Evolutionary conservation across 2,888 invertebrate species (phyloP).

Genomic region (Geotrupes spiniger): DNA sequence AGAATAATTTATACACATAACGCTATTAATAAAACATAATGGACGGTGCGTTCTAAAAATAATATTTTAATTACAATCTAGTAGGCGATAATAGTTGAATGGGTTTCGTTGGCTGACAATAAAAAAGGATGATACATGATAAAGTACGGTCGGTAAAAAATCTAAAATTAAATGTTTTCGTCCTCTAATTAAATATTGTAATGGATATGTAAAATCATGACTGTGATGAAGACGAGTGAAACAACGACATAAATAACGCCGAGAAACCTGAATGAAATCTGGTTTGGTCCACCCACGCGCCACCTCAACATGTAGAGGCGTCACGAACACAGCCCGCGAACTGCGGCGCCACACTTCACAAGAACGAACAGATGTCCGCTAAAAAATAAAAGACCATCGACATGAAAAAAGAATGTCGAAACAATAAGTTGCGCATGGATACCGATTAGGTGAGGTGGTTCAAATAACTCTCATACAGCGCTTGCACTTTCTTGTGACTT

Average conservation of each 20-base stretch:
- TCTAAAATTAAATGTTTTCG: conserved; percentile 13
- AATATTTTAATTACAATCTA: no score
- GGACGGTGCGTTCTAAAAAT: no score
- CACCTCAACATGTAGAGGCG: conserved; percentile 32
- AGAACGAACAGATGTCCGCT: conserved; percentile 34
- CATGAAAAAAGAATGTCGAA: conserved; percentile 13
- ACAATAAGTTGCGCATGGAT: conserved; percentile 4
- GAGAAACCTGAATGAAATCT: conserved; percentile 43
- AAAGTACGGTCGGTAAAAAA: background rate
- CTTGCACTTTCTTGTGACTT: background rate
- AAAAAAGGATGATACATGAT: background rate
- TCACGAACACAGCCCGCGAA: conserved; percentile 29
- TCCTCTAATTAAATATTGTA: conserved; percentile 28
- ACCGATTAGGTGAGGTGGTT: conserved; percentile 1
- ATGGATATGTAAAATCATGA: conserved; percentile 27
- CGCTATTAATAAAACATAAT: no score
- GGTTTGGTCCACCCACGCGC: conserved; percentile 42
- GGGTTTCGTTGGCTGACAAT: no score
- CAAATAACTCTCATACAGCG: background rate
- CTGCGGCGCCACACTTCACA: conserved; percentile 36
- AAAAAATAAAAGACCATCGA: conserved; percentile 30
- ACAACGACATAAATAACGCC: conserved; percentile 41
- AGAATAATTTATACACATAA: no score
- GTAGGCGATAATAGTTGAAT: no score
- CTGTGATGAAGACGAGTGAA: conserved; percentile 28